These are phyloP conservation scores for Lampris incognitus DNA, from an alignment of 2,113 vertebrate genomes.

Conservation along the genomic window DNA sequence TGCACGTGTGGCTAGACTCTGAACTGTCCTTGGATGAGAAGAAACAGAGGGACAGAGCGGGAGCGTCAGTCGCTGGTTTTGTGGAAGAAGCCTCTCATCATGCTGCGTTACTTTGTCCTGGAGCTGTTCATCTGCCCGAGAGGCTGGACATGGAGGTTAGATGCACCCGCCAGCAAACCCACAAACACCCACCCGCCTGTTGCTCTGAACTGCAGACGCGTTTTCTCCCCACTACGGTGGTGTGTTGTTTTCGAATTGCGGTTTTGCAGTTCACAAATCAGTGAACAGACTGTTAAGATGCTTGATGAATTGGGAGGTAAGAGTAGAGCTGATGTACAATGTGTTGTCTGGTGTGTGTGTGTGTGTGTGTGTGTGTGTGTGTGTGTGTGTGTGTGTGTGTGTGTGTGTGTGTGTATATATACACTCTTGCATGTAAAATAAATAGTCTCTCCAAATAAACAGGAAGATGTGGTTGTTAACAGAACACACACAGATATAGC, in stretches of 20 bases:
- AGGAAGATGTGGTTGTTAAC: too few relatives aligned
- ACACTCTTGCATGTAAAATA: too few relatives aligned
- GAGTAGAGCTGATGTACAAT: background rate
- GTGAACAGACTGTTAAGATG: background rate
- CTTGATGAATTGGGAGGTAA: background rate
- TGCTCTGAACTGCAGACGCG: background rate
- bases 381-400: background rate
- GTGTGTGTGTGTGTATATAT: background rate
- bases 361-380: background rate
- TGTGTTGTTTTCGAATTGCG: too few relatives aligned
- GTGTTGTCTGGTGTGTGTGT: background rate
- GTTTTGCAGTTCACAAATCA: too few relatives aligned
- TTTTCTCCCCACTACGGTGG: too few relatives aligned
- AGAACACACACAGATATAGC: too few relatives aligned
- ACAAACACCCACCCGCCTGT: background rate
- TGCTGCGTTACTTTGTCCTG: conserved; percentile 89
- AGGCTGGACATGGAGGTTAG: conserved; percentile 91
- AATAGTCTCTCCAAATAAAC: too few relatives aligned
- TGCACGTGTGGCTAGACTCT: conserved; percentile 68
- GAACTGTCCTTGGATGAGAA: conserved; percentile 76
- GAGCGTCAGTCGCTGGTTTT: conserved; percentile 86
- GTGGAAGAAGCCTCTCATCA: conserved; percentile 88
- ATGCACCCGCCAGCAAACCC: background rate
- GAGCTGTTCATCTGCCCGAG: conserved; percentile 86
- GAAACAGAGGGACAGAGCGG: conserved; percentile 82